Conservation (phyloP, 1,140 invertebrate species). For the fruit fly (Drosophila melanogaster) region Release_6_plus_ISO1_MT NT_033779.5:3868501-3869000, state of each 20-base stretch:
- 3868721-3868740: slow-evolving; percentile 90
- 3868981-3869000: slow-evolving; percentile 91
- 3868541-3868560: slow-evolving; percentile 84
- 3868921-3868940: slow-evolving; percentile 89
- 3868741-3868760: slow-evolving; percentile 87
- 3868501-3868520: slow-evolving; percentile 94
- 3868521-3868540: slow-evolving; percentile 91
- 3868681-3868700: slow-evolving; percentile 94
- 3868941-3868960: slow-evolving; percentile 94
- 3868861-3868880: slow-evolving; percentile 93
- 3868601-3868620: slow-evolving; percentile 94
- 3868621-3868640: slow-evolving; percentile 93
- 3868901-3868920: slow-evolving; percentile 93
- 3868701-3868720: slow-evolving; percentile 95
- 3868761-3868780: slow-evolving; percentile 94
- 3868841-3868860: slow-evolving; percentile 89
- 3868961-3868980: slow-evolving; percentile 95
- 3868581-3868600: slow-evolving; percentile 61
- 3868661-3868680: slow-evolving; percentile 93
- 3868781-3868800: slow-evolving; percentile 91
- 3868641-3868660: slow-evolving; percentile 91
- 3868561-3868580: too few species aligned
- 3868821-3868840: slow-evolving; percentile 92
- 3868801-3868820: slow-evolving; percentile 95
- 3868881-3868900: slow-evolving; percentile 93